Conservation (phyloP, 1,140 invertebrate genomes). For the Linepithema humile region DNA sequence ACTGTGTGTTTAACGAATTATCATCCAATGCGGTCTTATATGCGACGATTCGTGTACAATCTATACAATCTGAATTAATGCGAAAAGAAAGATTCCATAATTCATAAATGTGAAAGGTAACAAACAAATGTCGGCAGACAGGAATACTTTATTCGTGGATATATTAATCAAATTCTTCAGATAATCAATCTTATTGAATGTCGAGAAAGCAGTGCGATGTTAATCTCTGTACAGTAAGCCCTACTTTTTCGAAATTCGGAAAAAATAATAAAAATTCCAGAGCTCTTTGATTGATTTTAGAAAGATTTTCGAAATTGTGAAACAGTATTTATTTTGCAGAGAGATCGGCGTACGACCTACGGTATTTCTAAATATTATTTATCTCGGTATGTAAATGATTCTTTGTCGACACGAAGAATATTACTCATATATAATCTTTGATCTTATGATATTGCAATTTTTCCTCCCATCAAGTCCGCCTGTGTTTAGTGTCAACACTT, state of each 20-base stretch:
- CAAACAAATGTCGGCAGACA: conserved; percentile 11
- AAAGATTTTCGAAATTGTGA: no score
- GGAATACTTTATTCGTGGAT: background rate
- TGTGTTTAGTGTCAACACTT: conserved; percentile 32
- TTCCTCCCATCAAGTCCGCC: background rate
- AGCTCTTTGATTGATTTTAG: no score
- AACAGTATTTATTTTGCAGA: no score
- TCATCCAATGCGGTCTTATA: background rate
- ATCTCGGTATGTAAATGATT: background rate
- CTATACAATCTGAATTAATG: background rate
- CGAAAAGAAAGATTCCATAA: background rate
- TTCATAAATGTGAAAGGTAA: conserved; percentile 9
- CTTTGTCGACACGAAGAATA: background rate
- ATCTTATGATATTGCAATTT: conserved; percentile 18
- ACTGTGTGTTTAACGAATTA: background rate
- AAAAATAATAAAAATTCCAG: no score
- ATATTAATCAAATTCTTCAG: background rate
- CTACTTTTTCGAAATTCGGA: no score
- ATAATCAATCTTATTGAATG: background rate
- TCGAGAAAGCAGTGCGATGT: no score
- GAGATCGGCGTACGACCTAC: background rate
- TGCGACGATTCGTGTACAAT: background rate
- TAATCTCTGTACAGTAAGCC: no score
- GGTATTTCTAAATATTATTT: background rate
- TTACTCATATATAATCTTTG: background rate